These are phyloP conservation scores for Drosophila austrosaltans DNA, from an alignment of 2,888 invertebrate genomes.

Conservation along the genomic window DNA sequence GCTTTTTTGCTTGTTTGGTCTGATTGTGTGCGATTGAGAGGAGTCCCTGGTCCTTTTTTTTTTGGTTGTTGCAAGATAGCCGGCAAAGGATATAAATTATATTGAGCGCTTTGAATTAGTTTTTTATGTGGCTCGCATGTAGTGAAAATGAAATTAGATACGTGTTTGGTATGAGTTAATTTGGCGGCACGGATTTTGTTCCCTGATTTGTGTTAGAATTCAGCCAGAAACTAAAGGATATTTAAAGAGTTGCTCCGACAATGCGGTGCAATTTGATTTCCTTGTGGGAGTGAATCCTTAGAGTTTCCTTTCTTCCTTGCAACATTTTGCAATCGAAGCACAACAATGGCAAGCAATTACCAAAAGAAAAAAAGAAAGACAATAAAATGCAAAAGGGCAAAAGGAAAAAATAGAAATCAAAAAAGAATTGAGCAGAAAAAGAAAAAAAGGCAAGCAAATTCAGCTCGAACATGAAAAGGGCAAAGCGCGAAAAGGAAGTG, in stretches of 20 bases:
- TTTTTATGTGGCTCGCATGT: constrained; percentile 73
- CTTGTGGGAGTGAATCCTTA: constrained; percentile 35
- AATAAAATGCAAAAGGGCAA: neutral
- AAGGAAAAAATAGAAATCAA: constrained; percentile 13
- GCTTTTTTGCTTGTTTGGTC: constrained; percentile 34
- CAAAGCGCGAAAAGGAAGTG: constrained; percentile 71
- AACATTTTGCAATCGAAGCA: constrained; percentile 60
- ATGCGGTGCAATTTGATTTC: constrained; percentile 43
- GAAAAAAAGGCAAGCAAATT: constrained; percentile 40
- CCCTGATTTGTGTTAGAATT: constrained; percentile 40
- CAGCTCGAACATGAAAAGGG: constrained; percentile 67
- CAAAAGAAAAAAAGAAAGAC: constrained; percentile 49
- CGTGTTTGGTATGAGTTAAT: constrained; percentile 67
- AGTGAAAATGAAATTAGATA: constrained; percentile 75
- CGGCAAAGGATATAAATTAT: constrained; percentile 71
- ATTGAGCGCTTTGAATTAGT: constrained; percentile 76
- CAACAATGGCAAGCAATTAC: constrained; percentile 77
- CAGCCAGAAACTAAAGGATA: constrained; percentile 22
- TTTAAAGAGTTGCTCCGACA: constrained; percentile 56
- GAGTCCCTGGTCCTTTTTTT: constrained; percentile 47
- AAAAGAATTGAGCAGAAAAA: constrained; percentile 18
- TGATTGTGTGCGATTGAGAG: constrained; percentile 66
- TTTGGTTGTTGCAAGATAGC: constrained; percentile 27
- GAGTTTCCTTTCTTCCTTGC: constrained; percentile 27
- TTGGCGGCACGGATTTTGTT: constrained; percentile 61